phyloP scores from a whole-genome alignment of 2,888 invertebrate species.

The Pollenia angustigena region DNA sequence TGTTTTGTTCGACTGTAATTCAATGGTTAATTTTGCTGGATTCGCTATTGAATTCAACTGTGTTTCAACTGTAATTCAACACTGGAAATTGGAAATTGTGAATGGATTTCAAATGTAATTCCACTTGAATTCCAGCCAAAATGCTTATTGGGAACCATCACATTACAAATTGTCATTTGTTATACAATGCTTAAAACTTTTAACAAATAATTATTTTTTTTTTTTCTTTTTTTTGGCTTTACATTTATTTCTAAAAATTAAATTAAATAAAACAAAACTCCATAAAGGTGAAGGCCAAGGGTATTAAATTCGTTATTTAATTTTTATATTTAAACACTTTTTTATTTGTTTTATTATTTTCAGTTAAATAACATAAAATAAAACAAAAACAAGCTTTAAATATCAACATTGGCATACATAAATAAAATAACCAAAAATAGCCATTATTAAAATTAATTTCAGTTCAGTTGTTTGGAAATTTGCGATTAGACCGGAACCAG shows the following conservation, averaged over 20 bases:
- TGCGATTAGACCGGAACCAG: neutral
- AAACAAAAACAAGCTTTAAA: neutral
- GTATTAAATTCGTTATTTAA: neutral
- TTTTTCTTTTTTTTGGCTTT: neutral
- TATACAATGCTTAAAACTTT: no score
- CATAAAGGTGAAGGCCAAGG: slow-evolving; percentile 24
- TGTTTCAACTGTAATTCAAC: no score
- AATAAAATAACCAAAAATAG: neutral
- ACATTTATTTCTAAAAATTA: neutral
- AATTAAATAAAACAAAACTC: neutral
- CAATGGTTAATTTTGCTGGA: no score
- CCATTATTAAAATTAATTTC: neutral
- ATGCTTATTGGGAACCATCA: no score
- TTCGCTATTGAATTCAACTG: no score
- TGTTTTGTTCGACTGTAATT: no score
- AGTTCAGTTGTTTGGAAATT: slow-evolving; percentile 3
- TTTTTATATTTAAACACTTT: neutral
- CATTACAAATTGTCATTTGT: no score
- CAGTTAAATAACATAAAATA: neutral
- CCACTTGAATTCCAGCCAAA: no score
- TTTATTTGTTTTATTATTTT: neutral
- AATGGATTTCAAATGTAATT: no score
- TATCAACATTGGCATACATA: neutral
- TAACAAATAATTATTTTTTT: neutral
- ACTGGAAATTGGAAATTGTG: no score